Evolutionary conservation across 2,113 vertebrate genomes (phyloP).

Genomic region (Solea solea): DNA sequence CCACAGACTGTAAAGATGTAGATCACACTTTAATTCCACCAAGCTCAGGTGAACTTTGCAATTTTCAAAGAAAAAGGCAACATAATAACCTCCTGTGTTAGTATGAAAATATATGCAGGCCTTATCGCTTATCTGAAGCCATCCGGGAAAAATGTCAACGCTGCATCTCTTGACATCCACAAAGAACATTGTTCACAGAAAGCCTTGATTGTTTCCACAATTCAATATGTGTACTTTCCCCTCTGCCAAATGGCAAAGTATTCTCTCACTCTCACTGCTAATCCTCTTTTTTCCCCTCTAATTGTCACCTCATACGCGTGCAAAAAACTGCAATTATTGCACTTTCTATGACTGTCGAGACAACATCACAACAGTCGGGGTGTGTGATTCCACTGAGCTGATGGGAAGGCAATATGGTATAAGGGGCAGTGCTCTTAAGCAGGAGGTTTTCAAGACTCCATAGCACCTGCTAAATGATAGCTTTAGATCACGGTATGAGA

Average conservation of each 20-base stretch:
- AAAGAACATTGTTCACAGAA: constrained; percentile 63
- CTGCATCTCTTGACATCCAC: constrained; percentile 61
- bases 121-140: constrained; percentile 44
- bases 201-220: constrained; percentile 39
- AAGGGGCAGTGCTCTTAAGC: constrained; percentile 57
- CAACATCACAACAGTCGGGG: constrained; percentile 77
- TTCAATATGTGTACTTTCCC: constrained; percentile 48
- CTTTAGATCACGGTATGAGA: constrained; percentile 48
- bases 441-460: constrained; percentile 57
- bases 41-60: constrained; percentile 21
- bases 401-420: constrained; percentile 64
- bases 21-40: constrained; percentile 34
- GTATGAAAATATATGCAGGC: constrained; percentile 49
- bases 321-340: constrained; percentile 82
- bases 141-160: constrained; percentile 40
- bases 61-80: constrained; percentile 36
- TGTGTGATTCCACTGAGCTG: constrained; percentile 67
- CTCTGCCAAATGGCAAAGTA: constrained; percentile 66
- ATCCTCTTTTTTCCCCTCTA: constrained; percentile 56
- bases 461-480: constrained; percentile 64
- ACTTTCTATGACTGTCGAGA: constrained; percentile 79
- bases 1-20: constrained; percentile 45
- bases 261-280: constrained; percentile 60
- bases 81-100: constrained; percentile 20
- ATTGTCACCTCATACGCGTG: constrained; percentile 76